Evolutionary conservation across 2,113 vertebrate genomes (phyloP), one percentile per base, ranked within the genome.

Genomic region (Mirounga angustirostris): DNA sequence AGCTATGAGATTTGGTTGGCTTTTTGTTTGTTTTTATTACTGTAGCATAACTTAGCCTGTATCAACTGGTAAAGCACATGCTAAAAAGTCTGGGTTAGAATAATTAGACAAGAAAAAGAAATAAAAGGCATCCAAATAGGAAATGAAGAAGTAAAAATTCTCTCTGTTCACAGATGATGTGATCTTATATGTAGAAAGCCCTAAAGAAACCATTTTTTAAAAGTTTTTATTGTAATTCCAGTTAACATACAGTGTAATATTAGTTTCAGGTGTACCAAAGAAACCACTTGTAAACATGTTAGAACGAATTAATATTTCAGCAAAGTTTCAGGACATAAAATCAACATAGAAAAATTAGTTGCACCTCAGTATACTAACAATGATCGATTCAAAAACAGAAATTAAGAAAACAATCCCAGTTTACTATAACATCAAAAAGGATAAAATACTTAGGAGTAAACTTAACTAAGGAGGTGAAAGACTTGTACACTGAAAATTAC

Each of bases 81-180:
- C 73, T 92, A 16, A 50, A 59, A 83, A 92, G 54, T 83, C 90
- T 83, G 90, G 36, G 40, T 59, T 71, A 83, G 28, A 81, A 69
- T 30, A 93, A 30, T 43, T 43, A 40, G 26, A 43, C 1, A 43
- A 86, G 46, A 43, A 65, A 81, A 61, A 73, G 24, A 46, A 84
- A 71, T 33, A 50, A 81, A 71, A 82, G n/a, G 12, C n/a, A 56
- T 78, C 7, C 71, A 93, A 78, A 36, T 50, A 61, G 28, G 80
- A 83, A 91, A 74, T 69, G 67, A 69, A 61, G 58, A 74, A 63
- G 56, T 93, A 65, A 93, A 89, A 89, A 46, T 61, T 59, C 59
- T 46, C 19, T 76, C 36, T 50, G 28, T 76, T 76, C 40, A 50
- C 28, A 89, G 56, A 61, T 89, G 26, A 33, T 15, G 8, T 76